Conservation (phyloP, 2,888 invertebrate genomes). For the Drosophila colorata region DNA sequence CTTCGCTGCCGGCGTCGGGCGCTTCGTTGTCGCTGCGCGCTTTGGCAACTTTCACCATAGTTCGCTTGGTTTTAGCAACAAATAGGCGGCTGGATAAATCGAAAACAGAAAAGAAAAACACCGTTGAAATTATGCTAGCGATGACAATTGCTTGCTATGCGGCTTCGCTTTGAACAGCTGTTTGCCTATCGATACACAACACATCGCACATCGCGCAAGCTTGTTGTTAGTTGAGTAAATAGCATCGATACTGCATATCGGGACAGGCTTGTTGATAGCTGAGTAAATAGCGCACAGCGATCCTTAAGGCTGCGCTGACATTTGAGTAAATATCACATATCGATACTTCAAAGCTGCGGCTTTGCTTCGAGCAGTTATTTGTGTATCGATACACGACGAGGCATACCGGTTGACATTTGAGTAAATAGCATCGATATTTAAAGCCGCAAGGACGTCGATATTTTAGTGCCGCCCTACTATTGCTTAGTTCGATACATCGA, state of each 20-base stretch:
- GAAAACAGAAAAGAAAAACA: constrained; percentile 28
- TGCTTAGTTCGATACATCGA: constrained; percentile 12
- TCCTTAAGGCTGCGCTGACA: too few relatives aligned
- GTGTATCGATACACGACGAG: background rate
- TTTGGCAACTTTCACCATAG: constrained; percentile 42
- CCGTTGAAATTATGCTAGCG: constrained; percentile 40
- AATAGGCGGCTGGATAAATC: constrained; percentile 2
- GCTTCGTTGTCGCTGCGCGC: constrained; percentile 24
- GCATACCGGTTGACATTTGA: background rate
- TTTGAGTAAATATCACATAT: background rate
- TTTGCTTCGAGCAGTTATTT: background rate
- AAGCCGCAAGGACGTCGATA: constrained; percentile 2
- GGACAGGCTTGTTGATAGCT: background rate
- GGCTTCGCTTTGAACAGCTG: constrained; percentile 43
- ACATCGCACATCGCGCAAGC: background rate
- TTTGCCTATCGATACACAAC: constrained; percentile 7
- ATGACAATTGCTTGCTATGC: constrained; percentile 15
- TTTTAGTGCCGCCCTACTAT: background rate
- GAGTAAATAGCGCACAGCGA: too few relatives aligned
- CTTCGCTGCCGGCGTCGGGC: constrained; percentile 9
- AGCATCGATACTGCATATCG: too few relatives aligned
- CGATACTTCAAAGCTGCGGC: background rate
- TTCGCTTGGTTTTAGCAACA: background rate
- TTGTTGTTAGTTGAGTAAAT: too few relatives aligned
- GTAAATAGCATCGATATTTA: background rate